Conservation (phyloP, 1,140 invertebrate genomes). For the Drosophila guanche region DNA sequence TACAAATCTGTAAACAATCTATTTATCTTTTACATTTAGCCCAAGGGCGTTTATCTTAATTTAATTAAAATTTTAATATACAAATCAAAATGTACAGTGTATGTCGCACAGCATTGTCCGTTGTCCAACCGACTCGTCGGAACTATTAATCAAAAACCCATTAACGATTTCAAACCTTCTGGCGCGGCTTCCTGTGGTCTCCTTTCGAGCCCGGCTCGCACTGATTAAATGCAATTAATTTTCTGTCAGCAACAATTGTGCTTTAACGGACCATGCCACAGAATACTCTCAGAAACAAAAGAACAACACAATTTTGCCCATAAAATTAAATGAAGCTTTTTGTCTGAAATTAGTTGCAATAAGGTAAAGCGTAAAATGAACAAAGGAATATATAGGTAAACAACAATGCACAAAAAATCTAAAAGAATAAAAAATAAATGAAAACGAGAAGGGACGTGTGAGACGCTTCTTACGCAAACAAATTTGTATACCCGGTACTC, state of each 20-base stretch:
- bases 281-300: neutral
- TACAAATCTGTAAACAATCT: neutral
- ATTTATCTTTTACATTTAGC: conserved; percentile 7
- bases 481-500: too few relatives aligned
- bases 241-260: conserved; percentile 70
- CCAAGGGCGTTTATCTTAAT: conserved; percentile 16
- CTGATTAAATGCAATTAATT: conserved; percentile 73
- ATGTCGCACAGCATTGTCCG: neutral
- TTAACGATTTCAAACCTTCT: conserved; percentile 47
- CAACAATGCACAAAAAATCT: neutral
- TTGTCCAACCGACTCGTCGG: conserved; percentile 32
- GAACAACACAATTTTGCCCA: conserved; percentile 10
- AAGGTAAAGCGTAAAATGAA: conserved; percentile 44
- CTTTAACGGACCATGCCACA: conserved; percentile 22
- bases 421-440: neutral
- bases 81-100: conserved; percentile 44
- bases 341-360: conserved; percentile 44
- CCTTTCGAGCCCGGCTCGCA: conserved; percentile 36
- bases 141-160: conserved; percentile 62
- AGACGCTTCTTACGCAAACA: too few relatives aligned
- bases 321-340: conserved; percentile 48
- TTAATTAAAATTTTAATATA: conserved; percentile 57
- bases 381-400: conserved; percentile 49
- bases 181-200: conserved; percentile 1
- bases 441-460: too few relatives aligned